phyloP scores from a whole-genome alignment of 2,888 invertebrate genomes.

The Chironomus riparius region DNA sequence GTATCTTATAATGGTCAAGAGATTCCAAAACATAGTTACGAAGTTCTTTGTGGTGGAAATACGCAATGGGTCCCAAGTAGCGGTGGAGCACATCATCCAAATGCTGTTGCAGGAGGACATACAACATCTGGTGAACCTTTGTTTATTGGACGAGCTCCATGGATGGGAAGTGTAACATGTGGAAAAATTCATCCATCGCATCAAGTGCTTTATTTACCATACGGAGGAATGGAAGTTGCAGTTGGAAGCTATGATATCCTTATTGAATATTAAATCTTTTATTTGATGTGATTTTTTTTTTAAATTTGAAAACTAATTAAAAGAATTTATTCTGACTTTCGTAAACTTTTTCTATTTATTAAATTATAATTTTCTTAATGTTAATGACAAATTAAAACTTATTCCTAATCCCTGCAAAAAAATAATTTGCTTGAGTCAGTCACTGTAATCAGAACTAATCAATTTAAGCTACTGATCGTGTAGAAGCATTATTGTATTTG shows the following conservation, averaged over 20 bases:
- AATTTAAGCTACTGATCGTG: no score
- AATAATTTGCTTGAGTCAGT: no score
- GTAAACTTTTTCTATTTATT: no score
- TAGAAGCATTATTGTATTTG: no score
- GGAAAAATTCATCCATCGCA: conserved; percentile 45
- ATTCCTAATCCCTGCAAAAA: no score
- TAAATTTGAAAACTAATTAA: no score
- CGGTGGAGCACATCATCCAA: conserved; percentile 41
- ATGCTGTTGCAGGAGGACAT: conserved; percentile 45
- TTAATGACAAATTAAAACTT: no score
- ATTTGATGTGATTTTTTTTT: no score
- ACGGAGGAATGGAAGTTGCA: conserved; percentile 32
- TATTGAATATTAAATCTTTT: conserved; percentile 29
- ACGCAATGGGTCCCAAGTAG: conserved; percentile 42
- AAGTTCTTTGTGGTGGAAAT: conserved; percentile 43
- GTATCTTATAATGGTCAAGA: conserved; percentile 29
- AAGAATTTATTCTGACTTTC: no score
- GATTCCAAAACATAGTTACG: conserved; percentile 11
- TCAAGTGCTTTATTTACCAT: conserved; percentile 42
- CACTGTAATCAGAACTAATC: no score
- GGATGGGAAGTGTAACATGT: conserved; percentile 44
- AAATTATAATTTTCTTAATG: no score
- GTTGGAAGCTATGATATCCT: conserved; percentile 30
- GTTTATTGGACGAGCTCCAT: conserved; percentile 45
- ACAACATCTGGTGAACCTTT: conserved; percentile 46